These are phyloP conservation scores for Trissolcus brochymenae DNA, from an alignment of 2,888 invertebrate species.

Conservation along the genomic window DNA sequence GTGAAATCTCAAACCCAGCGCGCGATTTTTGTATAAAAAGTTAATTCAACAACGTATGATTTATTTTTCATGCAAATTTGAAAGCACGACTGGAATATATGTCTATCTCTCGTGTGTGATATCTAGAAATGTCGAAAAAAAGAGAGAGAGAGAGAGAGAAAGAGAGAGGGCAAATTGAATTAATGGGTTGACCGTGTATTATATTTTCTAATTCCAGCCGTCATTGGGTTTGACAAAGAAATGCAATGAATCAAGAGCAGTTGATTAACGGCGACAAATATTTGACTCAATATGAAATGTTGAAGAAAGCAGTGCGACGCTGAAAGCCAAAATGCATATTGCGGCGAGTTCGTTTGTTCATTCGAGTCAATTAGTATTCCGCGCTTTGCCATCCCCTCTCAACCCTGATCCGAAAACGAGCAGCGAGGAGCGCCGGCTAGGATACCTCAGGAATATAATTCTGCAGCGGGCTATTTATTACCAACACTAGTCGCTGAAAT, in stretches of 20 bases:
- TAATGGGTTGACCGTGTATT: slow-evolving; percentile 3
- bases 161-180: not conserved
- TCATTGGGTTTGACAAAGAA: slow-evolving; percentile 31
- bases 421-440: slow-evolving; percentile 21
- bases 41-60: not conserved
- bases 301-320: slow-evolving; percentile 38
- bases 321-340: slow-evolving; percentile 52
- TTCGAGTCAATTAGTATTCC: slow-evolving; percentile 71
- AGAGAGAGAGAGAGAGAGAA: not conserved
- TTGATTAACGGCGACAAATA: slow-evolving; percentile 44
- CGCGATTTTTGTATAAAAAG: too few relatives aligned
- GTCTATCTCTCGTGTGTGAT: not conserved
- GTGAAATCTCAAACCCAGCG: too few relatives aligned
- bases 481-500: slow-evolving; percentile 71
- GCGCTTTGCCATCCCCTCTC: slow-evolving; percentile 56
- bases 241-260: slow-evolving; percentile 42
- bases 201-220: slow-evolving; percentile 22
- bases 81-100: not conserved
- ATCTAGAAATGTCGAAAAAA: slow-evolving; percentile 2
- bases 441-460: slow-evolving; percentile 69
- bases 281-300: slow-evolving; percentile 54
- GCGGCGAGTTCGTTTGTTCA: slow-evolving; percentile 60
- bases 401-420: slow-evolving; percentile 41
- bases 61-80: slow-evolving; percentile 1
- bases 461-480: slow-evolving; percentile 71